phyloP scores from a whole-genome alignment of 2,888 invertebrate species.

The Lasioglossum zephyrum region DNA sequence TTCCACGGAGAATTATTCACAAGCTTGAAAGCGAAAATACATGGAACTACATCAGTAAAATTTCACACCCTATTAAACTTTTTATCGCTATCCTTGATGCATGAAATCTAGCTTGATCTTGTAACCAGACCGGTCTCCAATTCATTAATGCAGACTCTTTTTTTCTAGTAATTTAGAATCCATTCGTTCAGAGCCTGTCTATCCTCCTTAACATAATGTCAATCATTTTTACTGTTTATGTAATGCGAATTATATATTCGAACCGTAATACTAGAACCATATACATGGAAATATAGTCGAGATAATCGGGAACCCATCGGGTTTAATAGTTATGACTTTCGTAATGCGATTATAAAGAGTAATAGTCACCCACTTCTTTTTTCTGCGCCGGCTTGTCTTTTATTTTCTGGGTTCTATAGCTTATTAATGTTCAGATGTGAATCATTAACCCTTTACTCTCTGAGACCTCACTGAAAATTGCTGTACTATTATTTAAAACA shows the following conservation, averaged over 20 bases:
- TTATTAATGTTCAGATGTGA: too few species aligned
- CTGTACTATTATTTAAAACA: too few species aligned
- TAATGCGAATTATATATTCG: neutral
- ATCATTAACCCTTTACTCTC: too few species aligned
- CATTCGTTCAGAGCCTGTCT: constrained; percentile 1
- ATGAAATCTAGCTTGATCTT: constrained; percentile 10
- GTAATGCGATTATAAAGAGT: neutral
- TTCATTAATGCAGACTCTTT: constrained; percentile 12
- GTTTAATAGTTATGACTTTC: neutral
- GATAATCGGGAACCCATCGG: neutral
- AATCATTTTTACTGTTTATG: neutral
- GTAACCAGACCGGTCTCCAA: constrained; percentile 13
- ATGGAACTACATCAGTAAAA: neutral
- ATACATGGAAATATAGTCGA: neutral
- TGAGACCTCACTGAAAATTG: too few species aligned
- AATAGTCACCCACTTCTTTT: neutral
- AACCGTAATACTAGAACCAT: neutral
- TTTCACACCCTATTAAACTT: constrained; percentile 16
- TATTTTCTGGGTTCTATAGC: neutral
- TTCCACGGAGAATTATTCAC: neutral
- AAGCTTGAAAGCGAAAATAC: neutral
- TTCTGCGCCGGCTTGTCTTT: neutral
- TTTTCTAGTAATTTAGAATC: neutral
- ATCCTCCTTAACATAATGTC: constrained; percentile 9
- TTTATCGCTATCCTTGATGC: constrained; percentile 9